Percentiles rank a stretch among this genome's conserved stretches.
These are phyloP conservation scores for Poeciliopsis prolifica DNA, from an alignment of 2,113 vertebrate species.

Conservation along the genomic window DNA sequence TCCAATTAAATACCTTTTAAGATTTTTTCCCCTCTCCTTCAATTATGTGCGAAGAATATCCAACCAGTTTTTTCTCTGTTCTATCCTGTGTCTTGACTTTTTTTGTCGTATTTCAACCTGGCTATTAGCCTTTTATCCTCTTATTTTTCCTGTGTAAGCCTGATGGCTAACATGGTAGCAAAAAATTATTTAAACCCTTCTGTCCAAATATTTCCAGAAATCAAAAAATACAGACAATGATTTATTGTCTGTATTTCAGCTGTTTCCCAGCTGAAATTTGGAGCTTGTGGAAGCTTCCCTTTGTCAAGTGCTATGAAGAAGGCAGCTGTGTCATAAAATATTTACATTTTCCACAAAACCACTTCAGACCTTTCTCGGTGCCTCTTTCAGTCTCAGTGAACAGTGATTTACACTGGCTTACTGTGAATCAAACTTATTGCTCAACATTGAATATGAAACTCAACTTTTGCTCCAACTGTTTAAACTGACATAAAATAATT, in stretches of 20 bases:
- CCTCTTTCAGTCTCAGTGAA: neutral
- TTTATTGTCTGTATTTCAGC: too few species aligned
- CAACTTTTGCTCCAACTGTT: too few species aligned
- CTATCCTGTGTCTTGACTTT: neutral
- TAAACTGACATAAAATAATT: neutral
- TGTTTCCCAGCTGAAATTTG: neutral
- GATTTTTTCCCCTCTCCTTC: neutral
- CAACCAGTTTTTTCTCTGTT: neutral
- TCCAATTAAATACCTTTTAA: neutral
- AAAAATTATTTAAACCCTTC: neutral
- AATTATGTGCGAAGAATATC: neutral
- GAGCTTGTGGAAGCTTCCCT: neutral
- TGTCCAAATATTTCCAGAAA: too few species aligned
- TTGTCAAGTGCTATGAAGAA: neutral
- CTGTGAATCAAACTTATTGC: neutral
- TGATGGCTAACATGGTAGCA: neutral
- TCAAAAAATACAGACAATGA: too few species aligned
- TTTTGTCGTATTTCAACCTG: neutral
- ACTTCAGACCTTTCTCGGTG: neutral
- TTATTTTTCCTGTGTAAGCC: neutral
- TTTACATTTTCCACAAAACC: neutral
- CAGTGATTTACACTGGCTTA: neutral
- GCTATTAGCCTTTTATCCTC: neutral
- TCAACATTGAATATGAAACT: neutral
- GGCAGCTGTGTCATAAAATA: constrained; percentile 17